Evolutionary conservation across 2,888 invertebrate species (phyloP).

Genomic region (Ophraella communa): DNA sequence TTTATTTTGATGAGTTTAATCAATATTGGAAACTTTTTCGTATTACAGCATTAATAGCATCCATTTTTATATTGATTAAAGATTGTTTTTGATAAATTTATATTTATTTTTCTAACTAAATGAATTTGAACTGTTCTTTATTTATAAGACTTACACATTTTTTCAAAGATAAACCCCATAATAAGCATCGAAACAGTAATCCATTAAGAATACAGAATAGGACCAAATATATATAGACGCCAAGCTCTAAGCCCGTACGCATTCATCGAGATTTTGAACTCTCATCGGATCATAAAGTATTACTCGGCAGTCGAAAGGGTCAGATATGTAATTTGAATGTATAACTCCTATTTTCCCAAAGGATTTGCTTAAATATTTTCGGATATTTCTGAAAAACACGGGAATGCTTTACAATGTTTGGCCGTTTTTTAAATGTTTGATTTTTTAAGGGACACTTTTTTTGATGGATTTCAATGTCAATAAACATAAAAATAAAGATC

Average conservation of each 20-base stretch:
- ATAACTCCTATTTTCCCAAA: constrained; percentile 17
- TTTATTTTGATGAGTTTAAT: too few species aligned
- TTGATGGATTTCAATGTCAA: too few species aligned
- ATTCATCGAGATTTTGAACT: constrained; percentile 26
- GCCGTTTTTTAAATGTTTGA: too few species aligned
- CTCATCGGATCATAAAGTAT: constrained; percentile 32
- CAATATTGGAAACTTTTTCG: too few species aligned
- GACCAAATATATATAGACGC: constrained; percentile 9
- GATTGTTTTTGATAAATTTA: too few species aligned
- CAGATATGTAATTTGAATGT: constrained; percentile 32
- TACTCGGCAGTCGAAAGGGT: constrained; percentile 19
- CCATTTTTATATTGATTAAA: too few species aligned
- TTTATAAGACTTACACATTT: not conserved
- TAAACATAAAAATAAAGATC: too few species aligned
- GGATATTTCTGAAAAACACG: too few species aligned
- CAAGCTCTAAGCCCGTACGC: constrained; percentile 22
- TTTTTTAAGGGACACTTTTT: too few species aligned
- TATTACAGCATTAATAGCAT: too few species aligned
- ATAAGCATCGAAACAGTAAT: constrained; percentile 2
- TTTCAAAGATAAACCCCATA: not conserved
- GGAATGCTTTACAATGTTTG: too few species aligned
- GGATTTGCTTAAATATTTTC: not conserved
- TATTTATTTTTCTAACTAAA: not conserved
- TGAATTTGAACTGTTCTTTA: not conserved
- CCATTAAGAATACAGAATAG: constrained; percentile 11